A percentile compares a stretch with the other conserved stretches of the same genome.
Conservation (phyloP, 2,113 vertebrate genomes). For the Epinephelus lanceolatus region DNA sequence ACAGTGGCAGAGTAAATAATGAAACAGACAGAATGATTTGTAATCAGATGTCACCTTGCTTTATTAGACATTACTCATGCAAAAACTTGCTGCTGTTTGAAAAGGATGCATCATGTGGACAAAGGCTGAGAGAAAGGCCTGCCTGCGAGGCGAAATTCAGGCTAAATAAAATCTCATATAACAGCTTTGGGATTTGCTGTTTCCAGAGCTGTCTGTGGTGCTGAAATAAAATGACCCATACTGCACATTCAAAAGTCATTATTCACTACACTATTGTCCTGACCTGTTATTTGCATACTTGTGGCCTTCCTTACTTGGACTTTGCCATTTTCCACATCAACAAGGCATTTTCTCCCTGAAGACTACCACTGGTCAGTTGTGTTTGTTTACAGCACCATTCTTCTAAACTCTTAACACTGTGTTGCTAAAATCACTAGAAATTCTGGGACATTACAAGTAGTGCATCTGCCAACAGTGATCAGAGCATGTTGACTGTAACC, state of each 20-base stretch:
- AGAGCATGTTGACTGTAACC: not conserved
- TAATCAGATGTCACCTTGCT: not conserved
- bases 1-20: constrained; percentile 1
- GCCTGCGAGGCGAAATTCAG: not conserved
- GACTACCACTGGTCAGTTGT: not conserved
- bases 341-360: not conserved
- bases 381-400: not conserved
- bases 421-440: not conserved
- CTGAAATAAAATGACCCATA: constrained; percentile 24
- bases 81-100: not conserved
- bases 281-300: constrained; percentile 10
- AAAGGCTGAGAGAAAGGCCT: not conserved
- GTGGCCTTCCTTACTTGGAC: not conserved
- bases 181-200: not conserved
- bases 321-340: not conserved
- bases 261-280: not conserved
- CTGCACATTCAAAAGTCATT: constrained; percentile 10
- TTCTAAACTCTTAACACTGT: not conserved
- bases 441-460: not conserved
- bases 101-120: not conserved
- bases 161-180: not conserved
- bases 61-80: not conserved
- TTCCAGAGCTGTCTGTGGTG: not conserved
- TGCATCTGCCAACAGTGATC: not conserved
- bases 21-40: not conserved